Percentiles rank a stretch among this genome's conserved stretches.
These are phyloP conservation scores for Operophtera brumata DNA, from an alignment of 2,888 invertebrate species.

Conservation along the genomic window DNA sequence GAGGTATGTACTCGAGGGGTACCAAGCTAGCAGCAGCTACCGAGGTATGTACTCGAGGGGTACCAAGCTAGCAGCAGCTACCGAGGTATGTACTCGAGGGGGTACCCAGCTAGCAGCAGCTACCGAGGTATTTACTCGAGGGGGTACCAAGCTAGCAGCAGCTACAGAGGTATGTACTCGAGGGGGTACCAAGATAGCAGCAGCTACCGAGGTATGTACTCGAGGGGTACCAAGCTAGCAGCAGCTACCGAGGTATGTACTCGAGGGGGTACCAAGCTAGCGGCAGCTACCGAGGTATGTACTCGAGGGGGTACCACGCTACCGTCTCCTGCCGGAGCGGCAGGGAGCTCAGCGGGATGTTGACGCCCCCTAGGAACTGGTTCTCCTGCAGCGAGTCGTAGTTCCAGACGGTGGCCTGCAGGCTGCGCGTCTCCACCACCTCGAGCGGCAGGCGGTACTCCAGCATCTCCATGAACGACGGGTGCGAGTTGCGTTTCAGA, in stretches of 20 bases:
- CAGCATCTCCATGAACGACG: slow-evolving; percentile 98
- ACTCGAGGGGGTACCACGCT: slow-evolving; percentile 91
- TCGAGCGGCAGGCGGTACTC: slow-evolving; percentile 93
- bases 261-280: no score
- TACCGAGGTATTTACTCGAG: no score
- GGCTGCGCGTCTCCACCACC: slow-evolving; percentile 84
- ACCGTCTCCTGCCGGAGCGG: slow-evolving; percentile 89
- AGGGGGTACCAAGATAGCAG: no score
- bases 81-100: no score
- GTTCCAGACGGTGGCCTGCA: slow-evolving; percentile 98
- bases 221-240: no score
- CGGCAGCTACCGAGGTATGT: slow-evolving; percentile 79
- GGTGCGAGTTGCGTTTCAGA: slow-evolving; percentile 94
- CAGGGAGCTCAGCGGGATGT: slow-evolving; percentile 86
- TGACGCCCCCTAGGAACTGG: slow-evolving; percentile 95
- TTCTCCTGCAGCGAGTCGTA: slow-evolving; percentile 97
- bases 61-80: slow-evolving; percentile 54
- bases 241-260: no score
- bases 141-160: slow-evolving; percentile 94
- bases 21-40: slow-evolving; percentile 54
- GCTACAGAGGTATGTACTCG: no score
- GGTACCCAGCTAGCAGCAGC: no score
- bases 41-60: no score
- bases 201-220: no score
- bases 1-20: no score